Conservation (phyloP, 2,797 vertebrate species). For the Poeciliopsis paucimaculata region DNA sequence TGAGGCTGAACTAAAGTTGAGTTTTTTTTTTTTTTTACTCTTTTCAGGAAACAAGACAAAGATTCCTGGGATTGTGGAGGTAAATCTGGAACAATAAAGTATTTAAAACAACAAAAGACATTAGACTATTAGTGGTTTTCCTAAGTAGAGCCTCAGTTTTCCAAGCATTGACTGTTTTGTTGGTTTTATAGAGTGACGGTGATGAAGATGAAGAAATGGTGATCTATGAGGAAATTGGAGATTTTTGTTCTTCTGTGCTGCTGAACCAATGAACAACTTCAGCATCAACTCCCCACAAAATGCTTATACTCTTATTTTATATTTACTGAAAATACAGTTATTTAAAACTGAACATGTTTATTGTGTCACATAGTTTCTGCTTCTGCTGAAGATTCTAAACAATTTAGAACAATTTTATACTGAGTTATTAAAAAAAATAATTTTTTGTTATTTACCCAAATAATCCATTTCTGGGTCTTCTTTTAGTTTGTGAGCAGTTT, state of each 20-base stretch:
- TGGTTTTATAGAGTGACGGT: background rate
- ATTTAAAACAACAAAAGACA: background rate
- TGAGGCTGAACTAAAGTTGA: background rate
- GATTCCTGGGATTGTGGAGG: background rate
- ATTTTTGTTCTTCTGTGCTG: background rate
- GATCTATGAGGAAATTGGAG: background rate
- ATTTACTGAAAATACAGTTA: background rate
- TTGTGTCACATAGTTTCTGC: background rate
- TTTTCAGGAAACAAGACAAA: constrained; percentile 14
- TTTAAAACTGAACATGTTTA: background rate
- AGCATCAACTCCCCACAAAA: background rate
- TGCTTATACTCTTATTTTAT: background rate
- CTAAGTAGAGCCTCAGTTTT: background rate
- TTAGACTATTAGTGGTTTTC: background rate
- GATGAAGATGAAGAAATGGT: background rate
- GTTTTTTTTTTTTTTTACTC: background rate
- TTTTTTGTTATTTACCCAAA: background rate
- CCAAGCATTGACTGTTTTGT: background rate
- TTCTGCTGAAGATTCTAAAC: background rate
- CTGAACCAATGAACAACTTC: background rate
- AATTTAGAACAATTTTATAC: background rate
- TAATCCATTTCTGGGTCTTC: background rate
- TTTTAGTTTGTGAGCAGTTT: background rate
- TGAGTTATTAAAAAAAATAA: background rate
- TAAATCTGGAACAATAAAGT: background rate